phyloP scores from a whole-genome alignment of 2,797 vertebrate species.

The Oreochromis mossambicus region DNA sequence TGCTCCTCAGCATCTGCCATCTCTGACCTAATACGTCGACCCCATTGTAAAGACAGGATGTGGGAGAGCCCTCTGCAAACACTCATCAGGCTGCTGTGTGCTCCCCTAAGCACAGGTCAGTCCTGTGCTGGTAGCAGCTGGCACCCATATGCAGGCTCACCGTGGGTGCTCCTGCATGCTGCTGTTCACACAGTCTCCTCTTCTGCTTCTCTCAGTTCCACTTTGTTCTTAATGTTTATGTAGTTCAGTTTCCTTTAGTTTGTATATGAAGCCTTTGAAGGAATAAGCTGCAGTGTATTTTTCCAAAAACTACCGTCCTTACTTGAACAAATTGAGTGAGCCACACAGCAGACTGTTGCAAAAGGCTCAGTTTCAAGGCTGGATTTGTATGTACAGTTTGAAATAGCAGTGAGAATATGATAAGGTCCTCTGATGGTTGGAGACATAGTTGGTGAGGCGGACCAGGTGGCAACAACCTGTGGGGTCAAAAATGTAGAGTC shows the following conservation, averaged over 20 bases:
- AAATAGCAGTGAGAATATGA: not conserved
- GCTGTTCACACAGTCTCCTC: constrained; percentile 4
- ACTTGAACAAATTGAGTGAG: not conserved
- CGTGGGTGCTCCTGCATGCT: constrained; percentile 10
- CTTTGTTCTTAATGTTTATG: not conserved
- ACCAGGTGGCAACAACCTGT: not conserved
- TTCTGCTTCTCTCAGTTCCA: not conserved
- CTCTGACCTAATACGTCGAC: constrained; percentile 37
- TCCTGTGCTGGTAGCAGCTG: constrained; percentile 34
- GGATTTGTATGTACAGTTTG: not conserved
- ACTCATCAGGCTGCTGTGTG: constrained; percentile 5
- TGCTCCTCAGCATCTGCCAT: constrained; percentile 22
- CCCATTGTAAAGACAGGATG: constrained; percentile 28
- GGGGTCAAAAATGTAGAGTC: not conserved
- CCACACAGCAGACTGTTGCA: not conserved
- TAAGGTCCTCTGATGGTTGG: not conserved
- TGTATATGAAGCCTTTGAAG: not conserved
- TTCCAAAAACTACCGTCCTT: not conserved
- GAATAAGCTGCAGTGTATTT: not conserved
- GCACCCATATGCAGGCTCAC: not conserved
- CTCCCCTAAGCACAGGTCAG: constrained; percentile 10
- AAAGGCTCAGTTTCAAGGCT: not conserved
- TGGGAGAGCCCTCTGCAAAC: constrained; percentile 31
- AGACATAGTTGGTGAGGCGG: not conserved
- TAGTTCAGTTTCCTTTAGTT: not conserved